A percentile compares a stretch with the other conserved stretches of the same genome.
These are phyloP conservation scores for Hydraecia micacea DNA, from an alignment of 2,888 invertebrate species.

Conservation along the genomic window DNA sequence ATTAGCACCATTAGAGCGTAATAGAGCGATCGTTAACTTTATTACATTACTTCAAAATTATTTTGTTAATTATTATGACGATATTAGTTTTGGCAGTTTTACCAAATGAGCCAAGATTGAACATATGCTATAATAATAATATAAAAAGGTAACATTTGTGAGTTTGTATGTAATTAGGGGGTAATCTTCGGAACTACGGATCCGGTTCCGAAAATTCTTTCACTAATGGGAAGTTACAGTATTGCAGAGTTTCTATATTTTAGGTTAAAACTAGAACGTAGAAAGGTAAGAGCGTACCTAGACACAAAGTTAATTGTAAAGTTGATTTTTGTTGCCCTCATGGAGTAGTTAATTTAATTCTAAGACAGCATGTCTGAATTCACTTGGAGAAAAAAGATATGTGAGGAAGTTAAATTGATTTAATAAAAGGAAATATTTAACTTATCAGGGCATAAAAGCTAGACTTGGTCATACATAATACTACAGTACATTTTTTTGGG, in stretches of 20 bases:
- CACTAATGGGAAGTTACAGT: not conserved
- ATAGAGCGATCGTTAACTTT: slow-evolving; percentile 7
- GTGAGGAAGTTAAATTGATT: not conserved
- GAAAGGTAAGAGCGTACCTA: not conserved
- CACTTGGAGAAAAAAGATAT: not conserved
- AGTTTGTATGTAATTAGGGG: not conserved
- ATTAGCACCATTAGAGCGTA: slow-evolving; percentile 3
- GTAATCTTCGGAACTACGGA: not conserved
- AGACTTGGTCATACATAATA: no score
- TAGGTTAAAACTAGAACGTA: not conserved
- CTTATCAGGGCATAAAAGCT: no score
- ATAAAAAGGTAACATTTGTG: not conserved
- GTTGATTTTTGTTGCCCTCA: not conserved
- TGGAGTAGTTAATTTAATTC: no score
- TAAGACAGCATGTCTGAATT: not conserved
- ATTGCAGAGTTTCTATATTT: not conserved
- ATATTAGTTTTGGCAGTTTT: not conserved
- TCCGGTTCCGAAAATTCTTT: not conserved
- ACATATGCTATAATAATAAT: not conserved
- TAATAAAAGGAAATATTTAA: not conserved
- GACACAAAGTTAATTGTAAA: not conserved
- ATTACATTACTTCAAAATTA: not conserved
- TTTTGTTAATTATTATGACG: no score
- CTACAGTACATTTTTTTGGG: no score
- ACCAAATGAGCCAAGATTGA: no score